Conservation (phyloP, 1,140 invertebrate species). For the Nasonia giraulti region DNA sequence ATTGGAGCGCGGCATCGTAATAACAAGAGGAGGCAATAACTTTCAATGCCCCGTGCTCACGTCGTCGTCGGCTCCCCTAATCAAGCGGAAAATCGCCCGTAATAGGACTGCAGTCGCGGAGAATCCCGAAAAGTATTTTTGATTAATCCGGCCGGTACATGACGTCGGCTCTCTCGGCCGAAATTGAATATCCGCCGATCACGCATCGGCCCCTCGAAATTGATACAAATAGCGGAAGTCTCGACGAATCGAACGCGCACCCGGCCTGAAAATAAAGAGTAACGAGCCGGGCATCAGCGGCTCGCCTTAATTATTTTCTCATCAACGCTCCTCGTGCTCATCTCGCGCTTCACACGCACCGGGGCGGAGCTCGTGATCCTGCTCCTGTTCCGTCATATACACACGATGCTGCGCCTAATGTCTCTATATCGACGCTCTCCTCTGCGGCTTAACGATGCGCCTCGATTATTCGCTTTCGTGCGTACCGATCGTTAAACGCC, state of each 20-base stretch:
- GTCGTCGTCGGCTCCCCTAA: background rate
- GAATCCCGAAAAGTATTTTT: slow-evolving; percentile 21
- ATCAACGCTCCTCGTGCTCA: slow-evolving; percentile 57
- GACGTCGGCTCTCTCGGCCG: background rate
- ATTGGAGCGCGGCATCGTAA: no score
- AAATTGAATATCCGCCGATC: slow-evolving; percentile 14
- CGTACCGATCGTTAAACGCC: slow-evolving; percentile 19
- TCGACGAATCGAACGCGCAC: slow-evolving; percentile 12
- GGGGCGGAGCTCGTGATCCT: background rate
- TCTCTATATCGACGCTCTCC: slow-evolving; percentile 64
- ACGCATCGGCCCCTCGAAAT: background rate
- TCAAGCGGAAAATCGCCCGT: slow-evolving; percentile 2
- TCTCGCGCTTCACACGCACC: slow-evolving; percentile 64
- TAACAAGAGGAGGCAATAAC: background rate
- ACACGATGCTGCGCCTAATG: slow-evolving; percentile 57
- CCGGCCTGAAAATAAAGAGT: slow-evolving; percentile 39
- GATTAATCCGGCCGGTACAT: background rate
- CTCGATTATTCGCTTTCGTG: background rate
- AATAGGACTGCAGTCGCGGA: background rate
- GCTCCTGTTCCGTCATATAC: slow-evolving; percentile 36
- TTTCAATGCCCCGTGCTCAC: background rate
- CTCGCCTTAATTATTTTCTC: slow-evolving; percentile 63
- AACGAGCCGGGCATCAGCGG: slow-evolving; percentile 51
- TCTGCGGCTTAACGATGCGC: background rate
- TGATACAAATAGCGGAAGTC: slow-evolving; percentile 30